These are phyloP conservation scores for Mercenaria mercenaria DNA, from an alignment of 1,140 invertebrate genomes.

Conservation along the genomic window DNA sequence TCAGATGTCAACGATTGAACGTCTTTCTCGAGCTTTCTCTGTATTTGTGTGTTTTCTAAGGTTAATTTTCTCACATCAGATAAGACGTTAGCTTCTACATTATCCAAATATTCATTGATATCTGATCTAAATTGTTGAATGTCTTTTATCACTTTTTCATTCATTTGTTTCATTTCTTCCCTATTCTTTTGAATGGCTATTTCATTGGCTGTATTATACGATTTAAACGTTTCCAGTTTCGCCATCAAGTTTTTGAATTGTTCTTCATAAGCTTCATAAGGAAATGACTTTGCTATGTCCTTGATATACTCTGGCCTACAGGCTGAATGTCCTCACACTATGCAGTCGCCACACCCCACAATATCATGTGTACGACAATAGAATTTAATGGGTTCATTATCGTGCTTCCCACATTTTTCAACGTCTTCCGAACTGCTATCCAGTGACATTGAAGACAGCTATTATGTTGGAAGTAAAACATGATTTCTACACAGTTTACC, in stretches of 20 bases:
- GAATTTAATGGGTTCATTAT: neutral
- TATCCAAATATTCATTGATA: neutral
- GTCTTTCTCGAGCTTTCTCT: neutral
- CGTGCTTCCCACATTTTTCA: neutral
- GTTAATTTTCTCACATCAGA: neutral
- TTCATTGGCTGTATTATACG: neutral
- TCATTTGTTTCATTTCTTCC: neutral
- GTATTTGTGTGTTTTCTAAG: neutral
- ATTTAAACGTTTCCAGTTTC: neutral
- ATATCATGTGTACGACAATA: neutral
- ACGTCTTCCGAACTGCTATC: neutral
- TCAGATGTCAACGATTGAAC: neutral
- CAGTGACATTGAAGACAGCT: neutral
- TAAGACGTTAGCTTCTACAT: neutral
- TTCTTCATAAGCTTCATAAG: too few relatives aligned
- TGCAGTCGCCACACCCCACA: neutral
- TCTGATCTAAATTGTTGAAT: neutral
- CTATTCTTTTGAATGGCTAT: neutral
- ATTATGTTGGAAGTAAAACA: neutral
- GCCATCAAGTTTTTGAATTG: neutral
- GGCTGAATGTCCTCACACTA: neutral
- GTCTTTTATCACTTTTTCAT: neutral
- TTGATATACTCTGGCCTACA: neutral
- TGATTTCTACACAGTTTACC: neutral
- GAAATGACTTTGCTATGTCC: neutral